Conservation (phyloP, 2,113 vertebrate genomes). For the Pyrgilauda ruficollis region DNA sequence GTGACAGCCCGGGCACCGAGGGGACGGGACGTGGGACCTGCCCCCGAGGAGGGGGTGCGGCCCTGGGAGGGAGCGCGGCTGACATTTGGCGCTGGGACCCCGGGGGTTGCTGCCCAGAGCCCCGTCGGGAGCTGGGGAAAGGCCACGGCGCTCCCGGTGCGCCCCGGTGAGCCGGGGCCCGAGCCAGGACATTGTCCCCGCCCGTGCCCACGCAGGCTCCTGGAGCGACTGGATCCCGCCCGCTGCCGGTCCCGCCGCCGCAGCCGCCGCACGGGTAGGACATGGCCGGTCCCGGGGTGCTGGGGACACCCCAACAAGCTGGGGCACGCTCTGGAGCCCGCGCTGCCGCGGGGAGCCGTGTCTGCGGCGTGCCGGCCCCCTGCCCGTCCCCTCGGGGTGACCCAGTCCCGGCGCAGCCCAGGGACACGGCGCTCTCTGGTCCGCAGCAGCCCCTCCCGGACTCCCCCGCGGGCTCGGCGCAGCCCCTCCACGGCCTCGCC, state of each 20-base stretch:
- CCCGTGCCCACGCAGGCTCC: not conserved
- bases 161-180: not conserved
- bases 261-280: not conserved
- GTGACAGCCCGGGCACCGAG: not conserved
- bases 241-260: accelerated
- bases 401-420: not conserved
- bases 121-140: not conserved
- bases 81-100: not conserved
- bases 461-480: accelerated
- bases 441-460: not conserved
- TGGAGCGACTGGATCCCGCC: not conserved
- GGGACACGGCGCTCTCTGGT: accelerated
- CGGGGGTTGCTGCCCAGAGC: not conserved
- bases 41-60: not conserved
- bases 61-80: accelerated
- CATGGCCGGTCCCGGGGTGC: not conserved
- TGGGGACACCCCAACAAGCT: accelerated
- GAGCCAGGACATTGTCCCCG: not conserved
- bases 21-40: accelerated
- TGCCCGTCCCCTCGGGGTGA: not conserved
- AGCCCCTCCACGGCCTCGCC: not conserved
- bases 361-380: not conserved
- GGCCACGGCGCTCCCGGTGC: not conserved
- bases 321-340: not conserved
- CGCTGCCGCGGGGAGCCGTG: accelerated